phyloP scores from a whole-genome alignment of 2,888 invertebrate genomes.

The Carpatolechia fugitivella region DNA sequence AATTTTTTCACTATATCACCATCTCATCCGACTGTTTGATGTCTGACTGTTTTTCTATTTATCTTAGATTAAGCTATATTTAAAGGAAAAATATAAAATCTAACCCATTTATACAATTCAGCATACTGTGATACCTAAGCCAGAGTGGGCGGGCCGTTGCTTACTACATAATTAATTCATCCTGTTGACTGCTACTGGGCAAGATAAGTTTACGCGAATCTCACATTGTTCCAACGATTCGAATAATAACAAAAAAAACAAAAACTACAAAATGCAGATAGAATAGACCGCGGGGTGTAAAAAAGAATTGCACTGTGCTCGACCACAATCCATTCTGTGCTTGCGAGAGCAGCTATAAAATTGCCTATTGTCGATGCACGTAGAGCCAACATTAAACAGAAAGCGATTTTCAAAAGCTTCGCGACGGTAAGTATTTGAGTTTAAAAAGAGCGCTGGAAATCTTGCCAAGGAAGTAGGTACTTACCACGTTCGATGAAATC shows the following conservation, averaged over 20 bases:
- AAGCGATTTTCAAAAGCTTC: slow-evolving; percentile 63
- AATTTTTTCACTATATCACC: no score
- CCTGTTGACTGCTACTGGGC: not conserved
- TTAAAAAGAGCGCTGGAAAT: slow-evolving; percentile 6
- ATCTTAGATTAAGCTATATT: no score
- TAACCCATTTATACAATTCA: no score
- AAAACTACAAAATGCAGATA: slow-evolving; percentile 7
- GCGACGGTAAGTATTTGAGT: slow-evolving; percentile 48
- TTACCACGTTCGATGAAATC: not conserved
- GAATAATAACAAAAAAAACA: not conserved
- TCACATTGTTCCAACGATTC: not conserved
- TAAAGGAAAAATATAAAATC: no score
- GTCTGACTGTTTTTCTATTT: no score
- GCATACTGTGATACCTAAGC: no score
- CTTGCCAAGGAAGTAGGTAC: not conserved
- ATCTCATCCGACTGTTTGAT: no score
- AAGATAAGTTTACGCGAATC: not conserved
- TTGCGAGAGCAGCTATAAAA: slow-evolving; percentile 50
- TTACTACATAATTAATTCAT: not conserved
- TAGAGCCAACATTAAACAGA: slow-evolving; percentile 61
- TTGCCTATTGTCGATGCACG: slow-evolving; percentile 67
- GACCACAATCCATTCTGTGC: slow-evolving; percentile 35
- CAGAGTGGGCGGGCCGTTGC: no score
- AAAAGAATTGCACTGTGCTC: slow-evolving; percentile 9
- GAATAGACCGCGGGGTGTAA: slow-evolving; percentile 4